Conservation (phyloP, 2,113 vertebrate genomes). For the Amblyopsis rosae region DNA sequence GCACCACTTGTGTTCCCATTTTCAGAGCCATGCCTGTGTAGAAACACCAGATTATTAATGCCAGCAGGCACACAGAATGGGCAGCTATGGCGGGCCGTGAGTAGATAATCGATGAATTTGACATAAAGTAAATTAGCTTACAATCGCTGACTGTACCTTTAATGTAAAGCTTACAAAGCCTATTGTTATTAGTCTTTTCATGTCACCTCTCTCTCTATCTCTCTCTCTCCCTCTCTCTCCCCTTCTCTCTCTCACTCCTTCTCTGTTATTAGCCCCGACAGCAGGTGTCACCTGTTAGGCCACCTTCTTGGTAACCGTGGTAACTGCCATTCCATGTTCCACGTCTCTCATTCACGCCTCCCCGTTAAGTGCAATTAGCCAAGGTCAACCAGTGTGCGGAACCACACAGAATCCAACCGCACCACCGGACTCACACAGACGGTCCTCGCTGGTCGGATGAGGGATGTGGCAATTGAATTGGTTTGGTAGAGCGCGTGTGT, state of each 20-base stretch:
- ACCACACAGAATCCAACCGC: background rate
- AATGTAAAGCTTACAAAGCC: background rate
- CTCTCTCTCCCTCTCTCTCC: background rate
- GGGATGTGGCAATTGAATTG: background rate
- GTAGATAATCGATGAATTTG: no score
- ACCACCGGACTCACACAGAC: background rate
- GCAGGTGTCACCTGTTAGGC: background rate
- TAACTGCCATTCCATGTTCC: background rate
- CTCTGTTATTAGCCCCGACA: background rate
- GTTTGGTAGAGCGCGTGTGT: background rate
- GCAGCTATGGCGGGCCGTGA: no score
- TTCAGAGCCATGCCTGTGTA: no score
- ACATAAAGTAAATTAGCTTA: no score
- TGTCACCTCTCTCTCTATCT: background rate
- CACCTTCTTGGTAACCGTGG: conserved; percentile 2
- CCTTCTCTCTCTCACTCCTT: background rate
- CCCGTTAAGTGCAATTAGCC: background rate
- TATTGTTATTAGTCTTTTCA: background rate
- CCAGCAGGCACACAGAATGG: no score
- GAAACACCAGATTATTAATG: no score
- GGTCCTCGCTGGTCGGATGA: background rate
- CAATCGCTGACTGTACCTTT: no score
- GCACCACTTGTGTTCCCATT: no score
- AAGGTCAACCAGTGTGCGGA: background rate
- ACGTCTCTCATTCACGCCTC: background rate